Evolutionary conservation across 2,888 invertebrate genomes (phyloP).

Genomic region (Luperina nickerlii): DNA sequence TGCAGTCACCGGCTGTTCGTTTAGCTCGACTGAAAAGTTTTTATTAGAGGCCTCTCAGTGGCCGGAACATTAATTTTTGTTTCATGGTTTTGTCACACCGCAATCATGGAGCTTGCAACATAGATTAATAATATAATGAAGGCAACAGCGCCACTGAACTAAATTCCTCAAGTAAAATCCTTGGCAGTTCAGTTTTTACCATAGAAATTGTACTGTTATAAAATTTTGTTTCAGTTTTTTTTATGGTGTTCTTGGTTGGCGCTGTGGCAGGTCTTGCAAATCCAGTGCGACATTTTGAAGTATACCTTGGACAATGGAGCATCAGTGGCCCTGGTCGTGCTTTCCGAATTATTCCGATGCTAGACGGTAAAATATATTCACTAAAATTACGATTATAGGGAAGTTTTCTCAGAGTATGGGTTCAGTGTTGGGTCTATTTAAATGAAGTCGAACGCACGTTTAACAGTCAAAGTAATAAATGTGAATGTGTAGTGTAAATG

Average conservation of each 20-base stretch:
- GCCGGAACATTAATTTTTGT: neutral
- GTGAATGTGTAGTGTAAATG: too few relatives aligned
- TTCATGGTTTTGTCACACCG: neutral
- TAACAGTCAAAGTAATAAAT: neutral
- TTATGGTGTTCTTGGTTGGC: conserved; percentile 75
- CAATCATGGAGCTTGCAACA: neutral
- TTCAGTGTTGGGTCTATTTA: neutral
- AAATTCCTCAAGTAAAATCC: neutral
- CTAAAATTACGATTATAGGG: neutral
- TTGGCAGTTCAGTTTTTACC: neutral
- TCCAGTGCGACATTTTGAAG: conserved; percentile 86
- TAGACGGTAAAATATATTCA: conserved; percentile 76
- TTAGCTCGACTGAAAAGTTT: neutral
- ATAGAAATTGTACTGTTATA: neutral
- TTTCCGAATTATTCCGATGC: conserved; percentile 83
- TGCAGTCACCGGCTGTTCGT: neutral
- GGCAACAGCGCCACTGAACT: neutral
- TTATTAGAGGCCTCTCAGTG: neutral
- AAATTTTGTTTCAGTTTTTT: conserved; percentile 74
- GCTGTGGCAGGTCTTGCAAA: conserved; percentile 79
- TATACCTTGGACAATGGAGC: conserved; percentile 88
- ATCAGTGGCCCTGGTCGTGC: conserved; percentile 87
- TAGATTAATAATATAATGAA: neutral
- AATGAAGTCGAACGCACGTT: neutral
- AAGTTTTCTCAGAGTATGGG: neutral